Base-by-base conservation (phyloP, 2,888 invertebrate species). In the Hypselothyrea guttata region DNA sequence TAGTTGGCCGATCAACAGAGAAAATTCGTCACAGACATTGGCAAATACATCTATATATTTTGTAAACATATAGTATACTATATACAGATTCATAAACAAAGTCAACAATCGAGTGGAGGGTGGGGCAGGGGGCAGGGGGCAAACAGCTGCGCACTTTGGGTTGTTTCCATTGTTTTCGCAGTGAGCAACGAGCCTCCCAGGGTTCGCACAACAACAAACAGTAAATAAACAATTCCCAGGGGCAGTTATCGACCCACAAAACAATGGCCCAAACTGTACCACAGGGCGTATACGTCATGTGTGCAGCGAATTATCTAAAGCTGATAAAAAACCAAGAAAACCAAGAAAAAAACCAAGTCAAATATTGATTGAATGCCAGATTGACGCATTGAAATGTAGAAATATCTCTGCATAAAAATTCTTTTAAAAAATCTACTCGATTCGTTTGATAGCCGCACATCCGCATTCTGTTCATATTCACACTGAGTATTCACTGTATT, bases 171-270 rank as follows among this genome's bases (percentile, higher is more conserved):
- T 69, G 64, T 53, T 58, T 58, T 22, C 31, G 18, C 40, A 35
- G 13, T 41, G 28, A 37, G 27, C 42, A 62, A 48, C 68, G 69
- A 58, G 68, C 68, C 68, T 68, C 68, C 68, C 66, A 66, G 51
- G 59, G 66, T 35, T 28, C 11, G 41, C 38, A 42, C 27, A 45
- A 15, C 5, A 28, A 52, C 18, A n/a, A 28, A 35, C n/a, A 4
- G 46, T 41, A 65, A 59, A 65, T 59, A 45, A 58, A 60, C 67
- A 60, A 42, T 7, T 41, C 44, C 41, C 45, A 59, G 55, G 64
- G 69, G 31, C 69, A 69, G 52, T 59, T 63, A 69, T 53, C 68
- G 64, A 69, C 41, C 59, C 69, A 44, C 52, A 58, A 27, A 11
- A 40, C 64, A 12, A 38, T 31, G 11, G 4, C 16, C 16, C 3